Percentiles rank a stretch among this genome's conserved stretches.
Evolutionary conservation across 1,140 invertebrate genomes (phyloP).

Genomic region (Sycobia sp.): DNA sequence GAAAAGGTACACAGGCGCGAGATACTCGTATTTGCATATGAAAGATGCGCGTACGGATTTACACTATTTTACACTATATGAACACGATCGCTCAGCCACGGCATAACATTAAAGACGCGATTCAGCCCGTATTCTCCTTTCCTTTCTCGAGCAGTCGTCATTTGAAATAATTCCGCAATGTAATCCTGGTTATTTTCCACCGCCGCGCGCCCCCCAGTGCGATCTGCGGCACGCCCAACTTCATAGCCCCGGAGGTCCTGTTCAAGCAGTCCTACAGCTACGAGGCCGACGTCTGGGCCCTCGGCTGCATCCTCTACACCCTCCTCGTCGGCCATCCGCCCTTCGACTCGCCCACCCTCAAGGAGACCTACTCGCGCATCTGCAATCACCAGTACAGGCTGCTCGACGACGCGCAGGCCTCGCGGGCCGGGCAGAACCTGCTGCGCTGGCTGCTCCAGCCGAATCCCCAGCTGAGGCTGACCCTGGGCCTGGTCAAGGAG

Average conservation of each 20-base stretch:
- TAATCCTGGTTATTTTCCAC: too few relatives aligned
- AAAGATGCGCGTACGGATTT: too few relatives aligned
- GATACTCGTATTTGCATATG: too few relatives aligned
- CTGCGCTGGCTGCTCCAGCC: slow-evolving; percentile 67
- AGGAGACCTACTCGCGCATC: slow-evolving; percentile 71
- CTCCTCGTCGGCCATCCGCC: slow-evolving; percentile 73
- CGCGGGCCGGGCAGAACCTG: slow-evolving; percentile 62
- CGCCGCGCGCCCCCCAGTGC: too few relatives aligned
- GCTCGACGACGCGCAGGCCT: slow-evolving; percentile 60
- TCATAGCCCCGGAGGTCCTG: slow-evolving; percentile 76
- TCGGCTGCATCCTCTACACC: slow-evolving; percentile 71
- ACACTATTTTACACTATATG: too few relatives aligned
- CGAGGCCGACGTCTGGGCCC: slow-evolving; percentile 75
- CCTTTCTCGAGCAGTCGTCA: too few relatives aligned
- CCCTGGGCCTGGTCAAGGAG: slow-evolving; percentile 64
- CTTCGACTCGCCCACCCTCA: slow-evolving; percentile 68
- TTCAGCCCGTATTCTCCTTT: too few relatives aligned
- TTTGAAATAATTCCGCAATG: too few relatives aligned
- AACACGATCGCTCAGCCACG: too few relatives aligned
- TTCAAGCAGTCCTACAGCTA: slow-evolving; percentile 72
- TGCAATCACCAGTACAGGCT: slow-evolving; percentile 71
- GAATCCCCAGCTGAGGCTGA: slow-evolving; percentile 66
- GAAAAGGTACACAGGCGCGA: too few relatives aligned
- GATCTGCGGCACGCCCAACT: slow-evolving; percentile 77
- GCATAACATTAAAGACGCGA: too few relatives aligned